Evolutionary conservation across 2,888 invertebrate species (phyloP), one percentile per base, ranked within the genome.

Genomic region (Cantharis rustica): DNA sequence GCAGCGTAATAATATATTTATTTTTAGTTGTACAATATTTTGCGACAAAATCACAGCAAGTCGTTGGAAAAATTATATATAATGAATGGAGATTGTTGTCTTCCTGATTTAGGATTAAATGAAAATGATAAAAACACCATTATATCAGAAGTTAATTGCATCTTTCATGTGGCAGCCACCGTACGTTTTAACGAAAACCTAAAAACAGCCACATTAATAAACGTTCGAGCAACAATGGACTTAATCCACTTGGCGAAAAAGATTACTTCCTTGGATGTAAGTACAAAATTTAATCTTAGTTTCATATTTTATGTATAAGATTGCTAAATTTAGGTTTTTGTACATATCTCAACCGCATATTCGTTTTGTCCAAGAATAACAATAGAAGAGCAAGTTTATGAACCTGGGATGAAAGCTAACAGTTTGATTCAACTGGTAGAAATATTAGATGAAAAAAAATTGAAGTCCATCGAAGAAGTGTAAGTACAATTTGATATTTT

Each of bases 101-200:
- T 87, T 74, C 89, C 89, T n/a, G 89, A 89, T 77, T 85, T 93
- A 62, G 92, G 91, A 31, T 83, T 92, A 68, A 89, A 88, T 76
- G 84, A 87, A 2, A 86, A 89, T 17, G 90, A 92, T 82, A 90
- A 90, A 80, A 84, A 87, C 64, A 83, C 85, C 16, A 81, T 92
- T 16, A 85, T 86, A 26, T 87, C 90, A n/a, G 90, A 93, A 81
- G 92, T 94, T 47, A 88, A 90, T 71, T 88, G 93, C 69, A 91
- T 95, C 11, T 92, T 95, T 85, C 95, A 95, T 85, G 92, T 92
- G 68, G 95, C 95, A 2, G 95, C 95, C 1, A 94, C 94, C 0
- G 93, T 95, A 16, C 90, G 92, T 79, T 95, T 95, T 84, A 93
- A 95, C 84, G 95, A 95, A 84, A 91, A 90, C 68, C 87, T 95